Conservation (phyloP, 2,113 vertebrate species). For the Leuciscus idus region DNA sequence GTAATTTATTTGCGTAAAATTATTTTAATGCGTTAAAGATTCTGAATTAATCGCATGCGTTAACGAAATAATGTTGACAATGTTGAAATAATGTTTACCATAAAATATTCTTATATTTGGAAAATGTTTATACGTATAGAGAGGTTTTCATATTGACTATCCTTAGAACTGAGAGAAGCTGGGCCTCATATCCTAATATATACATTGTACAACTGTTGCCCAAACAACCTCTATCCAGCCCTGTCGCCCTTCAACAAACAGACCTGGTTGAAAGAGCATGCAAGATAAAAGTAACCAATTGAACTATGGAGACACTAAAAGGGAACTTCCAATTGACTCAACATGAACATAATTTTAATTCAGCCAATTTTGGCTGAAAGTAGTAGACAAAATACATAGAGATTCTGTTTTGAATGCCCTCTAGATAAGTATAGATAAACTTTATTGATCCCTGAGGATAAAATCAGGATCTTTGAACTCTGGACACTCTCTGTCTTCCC, state of each 20-base stretch:
- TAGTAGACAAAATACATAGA: neutral
- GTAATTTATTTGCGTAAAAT: too few relatives aligned
- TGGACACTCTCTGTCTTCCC: conserved; percentile 46
- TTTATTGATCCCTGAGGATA: conserved; percentile 19
- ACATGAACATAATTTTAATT: too few relatives aligned
- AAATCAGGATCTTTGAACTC: conserved; percentile 30
- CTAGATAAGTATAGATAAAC: conserved; percentile 14
- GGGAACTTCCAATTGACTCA: neutral
- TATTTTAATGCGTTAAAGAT: too few relatives aligned
- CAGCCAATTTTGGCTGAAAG: neutral
- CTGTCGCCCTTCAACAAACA: neutral
- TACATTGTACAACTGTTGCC: conserved; percentile 11
- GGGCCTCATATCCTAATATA: neutral
- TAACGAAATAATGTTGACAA: too few relatives aligned
- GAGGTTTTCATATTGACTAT: neutral
- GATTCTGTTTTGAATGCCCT: neutral
- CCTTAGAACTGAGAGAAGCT: neutral
- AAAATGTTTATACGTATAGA: neutral
- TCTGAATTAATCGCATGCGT: too few relatives aligned
- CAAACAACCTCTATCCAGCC: neutral
- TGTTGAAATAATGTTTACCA: too few relatives aligned
- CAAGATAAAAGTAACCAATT: neutral
- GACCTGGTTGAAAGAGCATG: neutral
- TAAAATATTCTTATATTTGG: neutral
- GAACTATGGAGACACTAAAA: neutral